These are phyloP conservation scores for Uropsilus gracilis DNA, from an alignment of 2,113 vertebrate species.

Conservation along the genomic window DNA sequence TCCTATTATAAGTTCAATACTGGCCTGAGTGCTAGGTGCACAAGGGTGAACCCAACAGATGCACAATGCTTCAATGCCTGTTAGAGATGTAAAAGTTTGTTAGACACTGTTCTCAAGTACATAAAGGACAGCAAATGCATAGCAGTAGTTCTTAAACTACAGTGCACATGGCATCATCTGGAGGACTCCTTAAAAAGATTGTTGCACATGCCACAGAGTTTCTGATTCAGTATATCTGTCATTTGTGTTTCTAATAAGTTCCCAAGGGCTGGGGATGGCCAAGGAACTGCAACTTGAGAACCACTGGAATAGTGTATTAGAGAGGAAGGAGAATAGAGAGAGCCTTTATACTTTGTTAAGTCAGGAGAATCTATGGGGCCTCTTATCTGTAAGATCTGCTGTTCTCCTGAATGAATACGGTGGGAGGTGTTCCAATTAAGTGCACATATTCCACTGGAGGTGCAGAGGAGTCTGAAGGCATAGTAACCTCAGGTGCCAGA, in stretches of 20 bases:
- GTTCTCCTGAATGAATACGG: neutral
- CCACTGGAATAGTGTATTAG: neutral
- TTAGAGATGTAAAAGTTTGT: neutral
- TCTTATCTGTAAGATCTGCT: neutral
- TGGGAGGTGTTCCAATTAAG: neutral
- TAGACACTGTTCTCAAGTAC: neutral
- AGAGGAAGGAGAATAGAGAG: neutral
- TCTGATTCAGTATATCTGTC: neutral
- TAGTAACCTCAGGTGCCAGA: neutral
- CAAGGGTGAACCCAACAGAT: neutral
- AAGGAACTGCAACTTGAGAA: neutral
- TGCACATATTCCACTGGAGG: neutral
- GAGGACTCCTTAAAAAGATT: neutral
- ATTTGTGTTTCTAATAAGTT: neutral
- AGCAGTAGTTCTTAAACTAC: neutral
- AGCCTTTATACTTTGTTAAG: neutral
- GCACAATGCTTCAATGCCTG: neutral
- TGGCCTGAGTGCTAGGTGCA: neutral
- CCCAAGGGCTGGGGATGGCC: neutral
- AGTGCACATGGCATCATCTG: accelerated
- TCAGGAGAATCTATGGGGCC: neutral
- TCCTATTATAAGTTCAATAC: neutral
- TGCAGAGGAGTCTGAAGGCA: neutral
- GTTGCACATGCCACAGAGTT: neutral
- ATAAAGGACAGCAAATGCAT: neutral